A percentile compares a stretch with the other conserved stretches of the same genome.
These are phyloP conservation scores for Ammospiza caudacuta DNA, from an alignment of 2,113 vertebrate species.

Conservation along the genomic window DNA sequence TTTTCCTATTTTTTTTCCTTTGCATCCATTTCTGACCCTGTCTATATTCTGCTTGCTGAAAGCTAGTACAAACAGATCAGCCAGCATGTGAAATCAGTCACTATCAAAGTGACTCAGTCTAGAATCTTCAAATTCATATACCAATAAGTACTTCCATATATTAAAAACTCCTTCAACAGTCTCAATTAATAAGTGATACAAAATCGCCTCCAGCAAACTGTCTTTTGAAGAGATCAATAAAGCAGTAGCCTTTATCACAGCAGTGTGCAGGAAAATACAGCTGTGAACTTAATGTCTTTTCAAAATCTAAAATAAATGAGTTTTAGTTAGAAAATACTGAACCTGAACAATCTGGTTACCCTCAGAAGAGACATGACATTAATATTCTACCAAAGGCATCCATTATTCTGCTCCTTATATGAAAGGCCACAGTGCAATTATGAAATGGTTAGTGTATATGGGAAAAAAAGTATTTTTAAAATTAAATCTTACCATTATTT, in stretches of 20 bases:
- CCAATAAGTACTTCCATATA: not conserved
- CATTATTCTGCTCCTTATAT: not conserved
- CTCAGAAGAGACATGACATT: not conserved
- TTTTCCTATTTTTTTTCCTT: fast-evolving
- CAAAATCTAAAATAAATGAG: not conserved
- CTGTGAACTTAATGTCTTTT: not conserved
- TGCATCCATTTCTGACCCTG: not conserved
- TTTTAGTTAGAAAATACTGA: not conserved
- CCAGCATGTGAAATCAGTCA: not conserved
- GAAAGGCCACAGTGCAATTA: not conserved
- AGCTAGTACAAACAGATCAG: not conserved
- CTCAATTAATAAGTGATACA: not conserved
- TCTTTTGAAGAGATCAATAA: not conserved
- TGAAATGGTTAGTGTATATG: not conserved
- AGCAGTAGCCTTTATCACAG: not conserved
- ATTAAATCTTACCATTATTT: not conserved
- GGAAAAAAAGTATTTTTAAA: not conserved
- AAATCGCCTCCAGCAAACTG: not conserved
- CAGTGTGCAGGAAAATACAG: not conserved
- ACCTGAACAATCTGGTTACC: not conserved
- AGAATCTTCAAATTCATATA: not conserved
- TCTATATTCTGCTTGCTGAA: not conserved
- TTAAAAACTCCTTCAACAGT: not conserved
- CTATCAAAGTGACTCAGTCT: not conserved
- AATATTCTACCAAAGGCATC: not conserved